phyloP scores from a whole-genome alignment of 2,888 invertebrate genomes.

The Epinotia brunnichana region DNA sequence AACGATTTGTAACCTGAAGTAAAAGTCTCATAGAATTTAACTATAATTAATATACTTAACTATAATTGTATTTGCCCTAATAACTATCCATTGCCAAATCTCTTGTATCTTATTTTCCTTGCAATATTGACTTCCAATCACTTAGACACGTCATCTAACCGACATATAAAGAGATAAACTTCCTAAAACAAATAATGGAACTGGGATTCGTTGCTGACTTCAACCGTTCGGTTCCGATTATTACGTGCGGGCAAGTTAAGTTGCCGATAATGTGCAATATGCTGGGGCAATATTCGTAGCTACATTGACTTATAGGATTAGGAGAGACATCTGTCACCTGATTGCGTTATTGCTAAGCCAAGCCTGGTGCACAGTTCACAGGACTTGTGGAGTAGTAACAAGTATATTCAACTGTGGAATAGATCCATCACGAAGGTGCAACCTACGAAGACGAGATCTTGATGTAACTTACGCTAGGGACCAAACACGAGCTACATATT shows the following conservation, averaged over 20 bases:
- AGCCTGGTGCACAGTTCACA: constrained; percentile 28
- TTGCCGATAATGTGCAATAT: constrained; percentile 49
- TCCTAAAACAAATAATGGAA: constrained; percentile 34
- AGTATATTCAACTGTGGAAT: not conserved
- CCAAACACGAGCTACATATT: too few relatives aligned
- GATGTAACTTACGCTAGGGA: not conserved
- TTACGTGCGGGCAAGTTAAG: constrained; percentile 42
- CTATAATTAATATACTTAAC: too few relatives aligned
- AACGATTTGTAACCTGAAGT: too few relatives aligned
- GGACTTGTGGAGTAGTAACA: not conserved
- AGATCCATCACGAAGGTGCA: not conserved
- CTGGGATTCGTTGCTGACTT: constrained; percentile 46
- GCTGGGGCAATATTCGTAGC: constrained; percentile 46
- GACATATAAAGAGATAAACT: constrained; percentile 29
- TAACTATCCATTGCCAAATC: not conserved
- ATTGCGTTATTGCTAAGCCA: constrained; percentile 45
- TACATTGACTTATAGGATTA: constrained; percentile 53
- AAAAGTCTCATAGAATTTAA: too few relatives aligned
- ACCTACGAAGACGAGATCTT: not conserved
- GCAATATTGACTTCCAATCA: not conserved
- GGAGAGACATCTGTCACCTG: constrained; percentile 52
- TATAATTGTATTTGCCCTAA: not conserved
- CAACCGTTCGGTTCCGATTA: constrained; percentile 46
- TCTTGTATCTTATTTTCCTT: not conserved
- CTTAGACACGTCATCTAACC: not conserved